Conservation (phyloP, 2,113 vertebrate species). For the Stegostoma tigrinum region DNA sequence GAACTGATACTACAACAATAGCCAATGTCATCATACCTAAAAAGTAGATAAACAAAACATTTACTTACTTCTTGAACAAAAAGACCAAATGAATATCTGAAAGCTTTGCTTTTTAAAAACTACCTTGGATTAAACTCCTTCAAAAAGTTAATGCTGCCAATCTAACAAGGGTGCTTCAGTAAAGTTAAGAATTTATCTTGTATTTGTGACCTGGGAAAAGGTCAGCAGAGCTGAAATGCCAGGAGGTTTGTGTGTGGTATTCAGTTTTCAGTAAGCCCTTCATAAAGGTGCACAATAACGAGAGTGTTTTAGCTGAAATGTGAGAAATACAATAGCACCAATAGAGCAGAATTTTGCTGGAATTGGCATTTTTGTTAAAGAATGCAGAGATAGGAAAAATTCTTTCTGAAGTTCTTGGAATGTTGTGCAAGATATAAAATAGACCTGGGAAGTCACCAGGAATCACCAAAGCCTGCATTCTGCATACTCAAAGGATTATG, state of each 20-base stretch:
- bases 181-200: constrained; percentile 15
- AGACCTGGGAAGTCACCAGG: constrained; percentile 38
- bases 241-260: not conserved
- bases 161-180: not conserved
- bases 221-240: not conserved
- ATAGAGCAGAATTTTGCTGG: not conserved
- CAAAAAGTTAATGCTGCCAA: not conserved
- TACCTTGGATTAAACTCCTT: not conserved
- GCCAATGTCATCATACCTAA: not conserved
- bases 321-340: not conserved
- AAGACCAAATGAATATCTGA: constrained; percentile 1
- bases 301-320: constrained; percentile 11
- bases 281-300: constrained; percentile 8
- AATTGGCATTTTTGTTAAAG: not conserved
- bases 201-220: constrained; percentile 23
- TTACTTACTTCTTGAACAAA: not conserved
- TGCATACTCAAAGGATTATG: constrained; percentile 41
- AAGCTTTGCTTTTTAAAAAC: constrained; percentile 1
- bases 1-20: not conserved
- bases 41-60: not conserved
- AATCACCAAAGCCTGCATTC: constrained; percentile 22
- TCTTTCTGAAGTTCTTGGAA: not conserved
- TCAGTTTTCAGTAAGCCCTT: constrained; percentile 25
- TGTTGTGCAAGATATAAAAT: constrained; percentile 26
- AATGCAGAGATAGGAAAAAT: not conserved